Evolutionary conservation across 2,888 invertebrate genomes (phyloP).

Genomic region (Drosophila infuscata): DNA sequence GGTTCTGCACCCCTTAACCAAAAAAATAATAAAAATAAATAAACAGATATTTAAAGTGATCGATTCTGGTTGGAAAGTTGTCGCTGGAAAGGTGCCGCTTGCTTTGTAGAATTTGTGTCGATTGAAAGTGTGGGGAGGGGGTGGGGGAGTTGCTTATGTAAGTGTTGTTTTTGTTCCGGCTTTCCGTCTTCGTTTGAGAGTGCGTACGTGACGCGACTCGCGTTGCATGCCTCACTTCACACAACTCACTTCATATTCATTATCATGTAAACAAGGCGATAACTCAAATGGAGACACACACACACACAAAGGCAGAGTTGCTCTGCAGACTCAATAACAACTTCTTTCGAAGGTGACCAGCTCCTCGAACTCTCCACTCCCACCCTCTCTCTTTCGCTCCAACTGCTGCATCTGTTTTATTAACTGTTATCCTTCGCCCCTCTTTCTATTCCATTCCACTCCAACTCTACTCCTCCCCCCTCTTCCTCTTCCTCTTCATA

Average conservation of each 20-base stretch:
- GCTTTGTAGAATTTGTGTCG: neutral
- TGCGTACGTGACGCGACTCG: slow-evolving; percentile 75
- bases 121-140: neutral
- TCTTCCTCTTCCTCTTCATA: slow-evolving; percentile 1
- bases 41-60: slow-evolving; percentile 27
- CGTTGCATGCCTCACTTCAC: slow-evolving; percentile 58
- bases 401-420: slow-evolving; percentile 31
- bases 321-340: slow-evolving; percentile 8
- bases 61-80: slow-evolving; percentile 10
- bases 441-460: slow-evolving; percentile 6
- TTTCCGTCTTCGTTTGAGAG: slow-evolving; percentile 27
- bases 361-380: neutral
- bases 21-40: slow-evolving; percentile 6
- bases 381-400: neutral
- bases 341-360: slow-evolving; percentile 37
- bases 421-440: slow-evolving; percentile 41
- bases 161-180: slow-evolving; percentile 9
- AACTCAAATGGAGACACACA: slow-evolving; percentile 65
- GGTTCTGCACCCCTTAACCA: slow-evolving; percentile 6
- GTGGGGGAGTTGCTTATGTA: neutral
- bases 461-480: neutral
- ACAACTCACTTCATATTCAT: slow-evolving; percentile 53
- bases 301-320: neutral
- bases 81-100: slow-evolving; percentile 1
- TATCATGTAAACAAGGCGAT: slow-evolving; percentile 76